Conservation (phyloP, 2,797 vertebrate species). For the Okamejei kenojei region DNA sequence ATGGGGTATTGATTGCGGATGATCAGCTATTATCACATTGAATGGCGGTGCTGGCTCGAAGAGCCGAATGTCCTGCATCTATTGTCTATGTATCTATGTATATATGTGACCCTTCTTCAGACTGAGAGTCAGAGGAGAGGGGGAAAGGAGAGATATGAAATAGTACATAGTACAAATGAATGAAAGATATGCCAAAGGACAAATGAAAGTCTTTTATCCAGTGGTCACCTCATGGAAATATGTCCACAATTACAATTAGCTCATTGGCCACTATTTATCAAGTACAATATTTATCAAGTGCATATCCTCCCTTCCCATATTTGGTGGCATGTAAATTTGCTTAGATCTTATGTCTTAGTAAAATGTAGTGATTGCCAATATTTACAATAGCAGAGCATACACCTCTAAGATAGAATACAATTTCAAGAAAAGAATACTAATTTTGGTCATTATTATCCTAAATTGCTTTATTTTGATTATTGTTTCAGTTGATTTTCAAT, state of each 20-base stretch:
- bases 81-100: too few species aligned
- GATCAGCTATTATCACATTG: too few species aligned
- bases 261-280: too few species aligned
- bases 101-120: too few species aligned
- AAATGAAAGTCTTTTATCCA: background rate
- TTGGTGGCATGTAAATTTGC: background rate
- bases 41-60: too few species aligned
- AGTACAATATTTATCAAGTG: background rate
- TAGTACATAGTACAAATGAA: too few species aligned
- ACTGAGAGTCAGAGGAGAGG: too few species aligned
- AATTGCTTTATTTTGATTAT: background rate
- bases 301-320: background rate
- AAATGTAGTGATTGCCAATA: background rate
- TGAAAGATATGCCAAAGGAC: too few species aligned
- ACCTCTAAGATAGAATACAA: background rate
- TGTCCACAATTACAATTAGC: background rate
- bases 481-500: conserved; percentile 12
- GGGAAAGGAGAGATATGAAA: too few species aligned
- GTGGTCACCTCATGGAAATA: background rate
- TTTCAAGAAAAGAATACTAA: background rate
- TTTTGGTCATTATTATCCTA: background rate
- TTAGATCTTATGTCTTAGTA: background rate
- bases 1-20: too few species aligned
- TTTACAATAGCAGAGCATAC: background rate
- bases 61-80: too few species aligned